phyloP scores from a whole-genome alignment of 2,797 vertebrate genomes.

The Myoxocephalus aenaeus region DNA sequence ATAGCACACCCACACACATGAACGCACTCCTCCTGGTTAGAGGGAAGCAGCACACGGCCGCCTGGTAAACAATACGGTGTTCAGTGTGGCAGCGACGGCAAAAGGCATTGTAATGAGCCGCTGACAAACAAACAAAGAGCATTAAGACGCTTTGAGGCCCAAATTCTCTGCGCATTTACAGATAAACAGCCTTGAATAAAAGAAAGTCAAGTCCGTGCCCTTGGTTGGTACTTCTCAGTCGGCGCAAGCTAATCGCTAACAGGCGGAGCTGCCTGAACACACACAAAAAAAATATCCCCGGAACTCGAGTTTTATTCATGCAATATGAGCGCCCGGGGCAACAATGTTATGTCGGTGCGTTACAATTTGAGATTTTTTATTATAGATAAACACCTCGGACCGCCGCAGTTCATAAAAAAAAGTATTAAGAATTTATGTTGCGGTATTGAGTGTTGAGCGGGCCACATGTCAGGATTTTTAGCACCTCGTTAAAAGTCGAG shows the following conservation, averaged over 20 bases:
- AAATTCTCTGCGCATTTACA: constrained; percentile 39
- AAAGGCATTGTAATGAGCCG: constrained; percentile 6
- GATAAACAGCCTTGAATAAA: constrained; percentile 48
- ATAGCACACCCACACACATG: constrained; percentile 50
- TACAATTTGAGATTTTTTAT: constrained; percentile 68
- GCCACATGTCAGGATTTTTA: constrained; percentile 77
- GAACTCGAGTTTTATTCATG: constrained; percentile 42
- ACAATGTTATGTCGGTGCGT: constrained; percentile 47
- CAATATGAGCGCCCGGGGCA: constrained; percentile 38
- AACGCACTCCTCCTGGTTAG: constrained; percentile 36
- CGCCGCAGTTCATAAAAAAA: constrained; percentile 71
- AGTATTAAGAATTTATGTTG: constrained; percentile 75
- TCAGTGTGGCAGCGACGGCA: constrained; percentile 28
- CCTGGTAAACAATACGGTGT: constrained; percentile 41
- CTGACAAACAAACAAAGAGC: constrained; percentile 24
- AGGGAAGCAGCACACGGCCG: constrained; percentile 28
- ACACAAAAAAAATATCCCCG: constrained; percentile 6
- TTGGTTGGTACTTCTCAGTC: constrained; percentile 40
- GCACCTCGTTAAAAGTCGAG: constrained; percentile 81
- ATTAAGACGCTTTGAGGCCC: constrained; percentile 48
- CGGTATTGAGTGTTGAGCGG: constrained; percentile 62
- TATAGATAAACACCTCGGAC: constrained; percentile 72
- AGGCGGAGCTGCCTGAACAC: constrained; percentile 43
- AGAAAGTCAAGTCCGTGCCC: constrained; percentile 33
- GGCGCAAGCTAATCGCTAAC: constrained; percentile 48